Percentiles rank a stretch among this genome's conserved stretches.
phyloP scores from a whole-genome alignment of 2,888 invertebrate species.

The Dendrolimus houi region DNA sequence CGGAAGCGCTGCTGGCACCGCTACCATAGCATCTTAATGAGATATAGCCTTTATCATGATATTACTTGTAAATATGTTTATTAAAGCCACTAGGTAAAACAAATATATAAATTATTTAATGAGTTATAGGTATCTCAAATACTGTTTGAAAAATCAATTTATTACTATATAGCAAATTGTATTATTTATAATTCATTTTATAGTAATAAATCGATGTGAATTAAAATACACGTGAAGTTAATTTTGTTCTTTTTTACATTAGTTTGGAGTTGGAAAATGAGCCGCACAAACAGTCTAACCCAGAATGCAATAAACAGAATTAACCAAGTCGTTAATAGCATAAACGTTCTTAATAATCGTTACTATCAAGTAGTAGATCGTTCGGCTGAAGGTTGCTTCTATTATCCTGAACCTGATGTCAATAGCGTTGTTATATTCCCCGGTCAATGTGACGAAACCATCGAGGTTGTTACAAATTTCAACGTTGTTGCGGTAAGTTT shows the following conservation, averaged over 20 bases:
- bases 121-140: too few species aligned
- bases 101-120: too few species aligned
- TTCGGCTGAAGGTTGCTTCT: slow-evolving; percentile 21
- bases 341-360: slow-evolving; percentile 28
- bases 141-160: too few species aligned
- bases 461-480: slow-evolving; percentile 13
- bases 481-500: slow-evolving; percentile 15
- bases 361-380: slow-evolving; percentile 29
- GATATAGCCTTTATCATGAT: too few species aligned
- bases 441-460: slow-evolving; percentile 13
- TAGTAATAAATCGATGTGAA: too few species aligned
- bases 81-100: too few species aligned
- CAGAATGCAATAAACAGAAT: slow-evolving; percentile 20
- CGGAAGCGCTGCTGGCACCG: too few species aligned
- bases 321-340: slow-evolving; percentile 18
- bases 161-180: too few species aligned
- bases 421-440: slow-evolving; percentile 13
- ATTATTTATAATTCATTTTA: too few species aligned
- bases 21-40: too few species aligned
- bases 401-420: slow-evolving; percentile 15
- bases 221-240: too few species aligned
- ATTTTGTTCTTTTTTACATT: neutral
- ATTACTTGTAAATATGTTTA: too few species aligned
- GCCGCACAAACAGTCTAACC: slow-evolving; percentile 25
- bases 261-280: slow-evolving; percentile 50